phyloP scores from a whole-genome alignment of 2,888 invertebrate species.

The Hypercompe scribonia region DNA sequence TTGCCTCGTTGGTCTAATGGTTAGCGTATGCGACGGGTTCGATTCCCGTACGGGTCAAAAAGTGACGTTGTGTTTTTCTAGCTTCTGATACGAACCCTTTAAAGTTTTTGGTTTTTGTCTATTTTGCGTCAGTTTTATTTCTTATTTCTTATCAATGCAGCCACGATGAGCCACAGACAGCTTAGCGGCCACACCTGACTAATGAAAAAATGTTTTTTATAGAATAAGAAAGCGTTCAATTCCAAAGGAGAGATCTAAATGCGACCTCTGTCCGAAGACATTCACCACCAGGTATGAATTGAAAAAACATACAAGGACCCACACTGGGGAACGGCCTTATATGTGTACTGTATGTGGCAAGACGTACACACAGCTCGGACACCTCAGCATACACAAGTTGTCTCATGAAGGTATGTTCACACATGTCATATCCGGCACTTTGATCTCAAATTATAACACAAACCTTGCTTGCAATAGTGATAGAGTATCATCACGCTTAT shows the following conservation, averaged over 20 bases:
- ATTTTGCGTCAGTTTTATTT: too few relatives aligned
- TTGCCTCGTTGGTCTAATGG: too few relatives aligned
- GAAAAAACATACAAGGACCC: constrained; percentile 72
- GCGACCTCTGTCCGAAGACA: constrained; percentile 69
- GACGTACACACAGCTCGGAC: constrained; percentile 77
- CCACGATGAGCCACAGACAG: too few relatives aligned
- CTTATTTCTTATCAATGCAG: too few relatives aligned
- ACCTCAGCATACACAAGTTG: constrained; percentile 72
- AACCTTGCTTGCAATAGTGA: constrained; percentile 35
- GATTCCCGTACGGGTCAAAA: too few relatives aligned
- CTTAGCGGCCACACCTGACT: too few relatives aligned
- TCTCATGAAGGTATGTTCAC: constrained; percentile 65
- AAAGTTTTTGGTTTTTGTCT: too few relatives aligned
- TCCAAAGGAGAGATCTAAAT: constrained; percentile 60
- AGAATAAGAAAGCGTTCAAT: constrained; percentile 52
- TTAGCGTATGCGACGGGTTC: too few relatives aligned
- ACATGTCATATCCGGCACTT: neutral
- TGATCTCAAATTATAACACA: neutral
- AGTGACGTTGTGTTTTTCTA: too few relatives aligned
- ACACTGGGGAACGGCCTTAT: constrained; percentile 76
- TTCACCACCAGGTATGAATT: constrained; percentile 74
- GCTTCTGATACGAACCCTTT: too few relatives aligned
- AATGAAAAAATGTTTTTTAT: too few relatives aligned
- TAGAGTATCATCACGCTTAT: constrained; percentile 16
- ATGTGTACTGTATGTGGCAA: constrained; percentile 80